Evolutionary conservation across 2,797 vertebrate genomes (phyloP), one percentile per base, ranked within the genome.

Genomic region (Sebastolobus alascanus): DNA sequence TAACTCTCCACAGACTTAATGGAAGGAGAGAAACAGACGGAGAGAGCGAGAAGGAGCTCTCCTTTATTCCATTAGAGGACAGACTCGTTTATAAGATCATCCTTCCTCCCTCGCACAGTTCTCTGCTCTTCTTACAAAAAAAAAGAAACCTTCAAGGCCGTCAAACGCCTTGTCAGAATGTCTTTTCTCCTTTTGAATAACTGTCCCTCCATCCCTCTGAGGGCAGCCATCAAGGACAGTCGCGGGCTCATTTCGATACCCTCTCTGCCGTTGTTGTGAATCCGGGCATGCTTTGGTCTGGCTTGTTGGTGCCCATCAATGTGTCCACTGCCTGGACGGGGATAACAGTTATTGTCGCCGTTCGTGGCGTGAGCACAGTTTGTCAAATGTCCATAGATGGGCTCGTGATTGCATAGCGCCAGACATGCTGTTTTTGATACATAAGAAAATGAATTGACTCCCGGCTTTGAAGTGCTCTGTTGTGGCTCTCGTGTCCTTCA

Each of bases 331-430:
- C 88, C 93, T 92, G 87, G 35, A 95, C 92, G 90, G 88, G 93
- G 94, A 95, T 95, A 96, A 97, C 96, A 97, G 96, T 97, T 97
- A 97, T 96, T 93, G 90, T 90, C 85, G 84, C 94, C 95, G 96
- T 96, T 96, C 96, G 94, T 97, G 94, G 55, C 78, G 66, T 63
- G 95, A 93, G 93, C 90, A 74, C 77, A 79, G 96, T 96, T 96
- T 96, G 96, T 97, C 96, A 97, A 97, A 96, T 96, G 95, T 96
- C 96, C 95, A 90, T 90, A 95, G 95, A 96, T 93, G 83, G 85
- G 58, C 66, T 93, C 90, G 95, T 96, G 96, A 97, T 97, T 97
- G 95, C 93, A 96, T 94, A 96, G 95, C 96, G 94, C 91, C 92
- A 73, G 95, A 95, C 95, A 95, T 90, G 86, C 80, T 93, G 86